Base-by-base conservation (phyloP, 2,113 vertebrate genomes). In the Barbus barbus region DNA sequence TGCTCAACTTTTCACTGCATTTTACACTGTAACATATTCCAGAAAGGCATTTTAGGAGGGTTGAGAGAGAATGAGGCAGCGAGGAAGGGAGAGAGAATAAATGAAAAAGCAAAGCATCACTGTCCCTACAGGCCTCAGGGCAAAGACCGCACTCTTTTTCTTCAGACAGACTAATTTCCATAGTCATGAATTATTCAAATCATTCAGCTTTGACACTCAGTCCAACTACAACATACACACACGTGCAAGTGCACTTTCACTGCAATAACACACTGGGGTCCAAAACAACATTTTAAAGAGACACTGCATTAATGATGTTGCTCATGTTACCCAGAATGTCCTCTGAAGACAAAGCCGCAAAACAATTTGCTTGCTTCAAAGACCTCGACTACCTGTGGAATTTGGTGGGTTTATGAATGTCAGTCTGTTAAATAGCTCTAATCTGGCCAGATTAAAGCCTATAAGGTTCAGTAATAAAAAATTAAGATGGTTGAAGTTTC, bases 171-270 rank as follows among this genome's bases (percentile, higher is more conserved):
- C 33, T 84, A 20, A 81, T 86, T 86, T 85, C 72, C 77, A 88
- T 84, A 84, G 71, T 88, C 81, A 88, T 86, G 83, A 88, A 88
- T 88, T 85, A 86, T 86, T 86, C 81, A 88, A 83, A 80, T 83
- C 75, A 67, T 81, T 88, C 63, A 82, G 77, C 72, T 61, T 46
- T 83, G 48, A 83, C 78, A 81, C 82, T 67, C 38, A 2, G 31
- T 63, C 41, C 33, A 81, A 85, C 71, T 77, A 53, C 61, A 74
- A 78, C 61, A 85, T 14, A 75, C n/a, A 81, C 82, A 81, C 86
- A 83, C 36, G 53, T 38, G 9, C 18, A 38, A 58, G 51, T 22
- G 56, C 75, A 80, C 75, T 77, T 74, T 36, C 20, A 0, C 48
- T 48, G 5, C 48, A 36, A 71, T 77, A 63, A 41, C 26, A 82